Base-by-base conservation (phyloP, 64 coral and sea anemone species). In the Astreopora myriophthalma region DNA sequence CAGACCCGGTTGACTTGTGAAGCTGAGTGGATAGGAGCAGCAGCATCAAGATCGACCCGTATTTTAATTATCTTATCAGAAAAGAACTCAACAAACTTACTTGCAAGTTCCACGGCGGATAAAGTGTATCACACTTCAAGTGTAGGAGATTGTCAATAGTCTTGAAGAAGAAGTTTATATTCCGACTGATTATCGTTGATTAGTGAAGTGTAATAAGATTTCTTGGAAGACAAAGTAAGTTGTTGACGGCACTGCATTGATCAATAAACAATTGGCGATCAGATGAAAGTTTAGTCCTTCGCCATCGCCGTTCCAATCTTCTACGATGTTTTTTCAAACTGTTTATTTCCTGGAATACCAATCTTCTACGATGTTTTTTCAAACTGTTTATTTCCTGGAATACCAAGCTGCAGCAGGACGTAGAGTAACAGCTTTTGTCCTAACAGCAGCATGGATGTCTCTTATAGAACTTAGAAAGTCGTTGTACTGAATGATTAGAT, bases 181-280 rank as follows among this genome's bases (percentile, higher is more conserved):
- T 33, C 29, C 29, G 76, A 34, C 27, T 80, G 29, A 33, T 58
- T 80, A 31, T 58, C 29, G 17, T 34, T 60, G 76, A 80, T 58
- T 32, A 80, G 28, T 57, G 25, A 32, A 31, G 48, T 31, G 75
- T 52, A 79, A 31, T 79, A 52, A 79, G 23, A 16, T 77, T 49
- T 77, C 74, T 77, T 77, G 38, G 74, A 48, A 49, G 42, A 48
- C 74, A 77, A 77, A 77, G 9, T 77, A 49, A 79, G 46, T 49
- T 28, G 40, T 77, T 77, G 74, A 77, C 40, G 2, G 74, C 24
- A 51, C n/a, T 6, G 23, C 40, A 77, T 49, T 77, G 74, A 77
- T 75, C 35, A 75, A 75, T 75, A 75, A 75, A 75, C 73, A 75
- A 75, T 11, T 75, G 73, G 36, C 74, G 39, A 77, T 77, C 26